Base-by-base conservation (phyloP, 2,888 invertebrate species). In the Rhagium mordax region DNA sequence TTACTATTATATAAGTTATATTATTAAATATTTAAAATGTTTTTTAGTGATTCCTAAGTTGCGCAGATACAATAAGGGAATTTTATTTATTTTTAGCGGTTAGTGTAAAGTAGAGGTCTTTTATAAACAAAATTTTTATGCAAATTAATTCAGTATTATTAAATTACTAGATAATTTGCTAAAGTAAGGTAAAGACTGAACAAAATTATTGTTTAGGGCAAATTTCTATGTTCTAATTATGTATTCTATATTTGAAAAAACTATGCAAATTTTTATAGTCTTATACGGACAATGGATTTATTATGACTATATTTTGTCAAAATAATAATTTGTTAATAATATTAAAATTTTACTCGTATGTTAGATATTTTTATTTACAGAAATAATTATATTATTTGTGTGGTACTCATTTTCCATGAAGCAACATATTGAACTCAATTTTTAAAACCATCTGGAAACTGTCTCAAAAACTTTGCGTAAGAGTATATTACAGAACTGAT, bases 21-120 rank as follows among this genome's bases (percentile, higher is more conserved):
- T 78, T 75, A 81, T 78, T 71, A 74, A 72, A 76, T 80, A 81
- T 82, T 82, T 79, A 76, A 81, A 80, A 71, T 73, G 57, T 81
- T 82, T 47, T 83, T 84, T 82, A 84, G 83, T 84, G 85, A 85
- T 85, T 85, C 85, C 85, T 85, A 84, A 74, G 78, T 79, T 79
- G 78, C 80, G 77, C 78, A 70, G 75, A 62, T 70, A 71, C 76
- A 74, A 72, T 74, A 74, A 67, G 72, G 74, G 72, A 71, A 71
- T 71, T 64, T 59, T 61, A 68, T 64, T 70, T 18, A 41, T 71
- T 55, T 69, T 18, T 33, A 60, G 21, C 20, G 48, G 18, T 51
- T 20, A 41, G 41, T 41, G n/a, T 33, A 33, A 10, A 33, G 33
- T 7, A 2, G 13, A n/a, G n/a, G 4, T 4, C 41, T 10, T 5